phyloP scores from a whole-genome alignment of 2,888 invertebrate species.

The Cantharis rufa region DNA sequence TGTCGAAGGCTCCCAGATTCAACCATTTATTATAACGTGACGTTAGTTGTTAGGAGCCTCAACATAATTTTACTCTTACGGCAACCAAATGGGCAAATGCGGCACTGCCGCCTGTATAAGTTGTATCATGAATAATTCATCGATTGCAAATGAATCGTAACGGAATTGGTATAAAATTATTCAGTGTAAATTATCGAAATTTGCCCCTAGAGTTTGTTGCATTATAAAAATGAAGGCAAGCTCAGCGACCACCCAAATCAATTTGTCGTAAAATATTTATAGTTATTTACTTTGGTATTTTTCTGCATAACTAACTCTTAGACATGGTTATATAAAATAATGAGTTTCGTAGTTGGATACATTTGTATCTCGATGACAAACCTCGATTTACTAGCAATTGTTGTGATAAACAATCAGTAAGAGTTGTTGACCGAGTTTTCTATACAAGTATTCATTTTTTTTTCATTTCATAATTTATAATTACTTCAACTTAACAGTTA shows the following conservation, averaged over 20 bases:
- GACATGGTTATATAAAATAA: not conserved
- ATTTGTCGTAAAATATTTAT: not conserved
- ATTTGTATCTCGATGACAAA: not conserved
- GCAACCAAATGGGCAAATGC: not conserved
- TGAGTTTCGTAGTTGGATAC: not conserved
- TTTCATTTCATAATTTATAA: not conserved
- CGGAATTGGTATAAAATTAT: not conserved
- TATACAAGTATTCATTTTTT: not conserved
- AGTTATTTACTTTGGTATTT: not conserved
- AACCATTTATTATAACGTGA: too few relatives aligned
- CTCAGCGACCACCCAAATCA: not conserved
- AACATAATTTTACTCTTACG: not conserved
- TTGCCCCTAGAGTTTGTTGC: not conserved
- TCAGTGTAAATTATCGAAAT: not conserved
- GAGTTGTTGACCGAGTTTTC: not conserved
- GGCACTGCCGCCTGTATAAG: not conserved
- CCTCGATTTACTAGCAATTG: not conserved
- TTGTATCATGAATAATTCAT: not conserved
- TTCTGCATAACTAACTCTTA: not conserved
- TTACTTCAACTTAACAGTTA: not conserved
- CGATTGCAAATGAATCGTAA: not conserved
- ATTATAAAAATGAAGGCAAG: not conserved
- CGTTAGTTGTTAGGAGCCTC: too few relatives aligned
- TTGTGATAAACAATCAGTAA: not conserved
- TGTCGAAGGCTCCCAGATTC: too few relatives aligned